These are phyloP conservation scores for Sarcophaga subvicina DNA, from an alignment of 2,888 invertebrate species.

Conservation along the genomic window DNA sequence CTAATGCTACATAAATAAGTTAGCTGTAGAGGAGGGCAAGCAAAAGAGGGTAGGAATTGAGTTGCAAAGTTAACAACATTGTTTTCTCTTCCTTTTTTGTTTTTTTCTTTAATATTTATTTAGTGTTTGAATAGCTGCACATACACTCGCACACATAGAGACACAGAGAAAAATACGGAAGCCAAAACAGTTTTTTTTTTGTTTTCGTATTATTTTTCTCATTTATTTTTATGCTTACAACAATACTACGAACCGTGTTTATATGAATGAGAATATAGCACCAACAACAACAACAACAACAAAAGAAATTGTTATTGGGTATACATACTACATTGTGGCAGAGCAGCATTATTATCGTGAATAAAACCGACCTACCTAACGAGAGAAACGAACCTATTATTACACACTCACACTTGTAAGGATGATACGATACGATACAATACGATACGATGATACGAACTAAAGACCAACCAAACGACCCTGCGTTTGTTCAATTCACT, in stretches of 20 bases:
- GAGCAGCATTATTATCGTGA: not conserved
- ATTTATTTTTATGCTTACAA: not conserved
- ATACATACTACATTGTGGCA: no score
- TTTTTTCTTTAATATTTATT: not conserved
- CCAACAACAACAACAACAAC: no score
- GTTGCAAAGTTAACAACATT: not conserved
- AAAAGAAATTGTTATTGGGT: no score
- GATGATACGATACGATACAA: not conserved
- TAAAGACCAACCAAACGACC: conserved; percentile 40
- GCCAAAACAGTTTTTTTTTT: not conserved
- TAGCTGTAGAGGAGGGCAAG: not conserved
- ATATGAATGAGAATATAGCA: not conserved
- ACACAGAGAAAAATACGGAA: not conserved
- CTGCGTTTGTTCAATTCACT: conserved; percentile 10
- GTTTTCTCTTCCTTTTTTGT: not conserved
- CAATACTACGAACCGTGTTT: not conserved
- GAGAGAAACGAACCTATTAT: conserved; percentile 40
- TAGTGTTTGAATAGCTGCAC: not conserved
- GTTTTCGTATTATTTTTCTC: not conserved
- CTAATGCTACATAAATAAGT: not conserved
- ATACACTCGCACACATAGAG: no score
- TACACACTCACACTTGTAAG: not conserved
- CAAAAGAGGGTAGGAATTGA: not conserved
- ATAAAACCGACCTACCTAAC: conserved; percentile 57
- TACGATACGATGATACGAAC: not conserved